phyloP scores from a whole-genome alignment of 2,888 invertebrate species.

The Morpho achilles region DNA sequence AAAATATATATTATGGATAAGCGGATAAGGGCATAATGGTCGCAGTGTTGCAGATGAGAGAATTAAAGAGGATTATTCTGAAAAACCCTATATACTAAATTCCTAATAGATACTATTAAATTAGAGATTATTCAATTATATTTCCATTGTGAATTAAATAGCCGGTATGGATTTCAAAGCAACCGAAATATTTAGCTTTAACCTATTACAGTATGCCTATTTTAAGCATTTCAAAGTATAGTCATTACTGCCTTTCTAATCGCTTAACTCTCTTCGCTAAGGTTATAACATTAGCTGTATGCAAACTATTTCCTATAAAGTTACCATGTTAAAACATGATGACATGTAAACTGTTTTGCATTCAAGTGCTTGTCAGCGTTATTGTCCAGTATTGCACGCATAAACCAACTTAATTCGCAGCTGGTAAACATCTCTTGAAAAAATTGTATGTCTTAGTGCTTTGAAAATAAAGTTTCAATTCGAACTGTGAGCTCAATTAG shows the following conservation, averaged over 20 bases:
- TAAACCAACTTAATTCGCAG: constrained; percentile 22
- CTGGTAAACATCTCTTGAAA: constrained; percentile 20
- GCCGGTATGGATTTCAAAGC: too few species aligned
- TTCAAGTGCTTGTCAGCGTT: constrained; percentile 68
- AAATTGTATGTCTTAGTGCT: constrained; percentile 25
- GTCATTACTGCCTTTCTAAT: constrained; percentile 12
- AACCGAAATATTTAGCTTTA: too few species aligned
- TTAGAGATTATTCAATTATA: too few species aligned
- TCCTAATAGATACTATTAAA: too few species aligned
- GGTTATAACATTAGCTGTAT: constrained; percentile 36
- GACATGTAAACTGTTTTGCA: constrained; percentile 69
- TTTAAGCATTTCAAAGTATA: constrained; percentile 9
- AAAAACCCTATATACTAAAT: too few species aligned
- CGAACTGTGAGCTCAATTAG: constrained; percentile 25
- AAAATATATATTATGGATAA: too few species aligned
- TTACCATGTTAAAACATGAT: constrained; percentile 58
- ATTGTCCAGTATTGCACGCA: constrained; percentile 63
- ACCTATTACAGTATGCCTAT: constrained; percentile 1
- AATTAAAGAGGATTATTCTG: too few species aligned
- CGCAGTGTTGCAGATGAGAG: too few species aligned
- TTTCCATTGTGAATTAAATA: too few species aligned
- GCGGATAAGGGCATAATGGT: too few species aligned
- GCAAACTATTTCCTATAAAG: constrained; percentile 54
- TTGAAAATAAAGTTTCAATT: constrained; percentile 32
- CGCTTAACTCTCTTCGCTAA: constrained; percentile 11